These are phyloP conservation scores for Cybosia mesomella DNA, from an alignment of 2,888 invertebrate genomes.

Conservation along the genomic window DNA sequence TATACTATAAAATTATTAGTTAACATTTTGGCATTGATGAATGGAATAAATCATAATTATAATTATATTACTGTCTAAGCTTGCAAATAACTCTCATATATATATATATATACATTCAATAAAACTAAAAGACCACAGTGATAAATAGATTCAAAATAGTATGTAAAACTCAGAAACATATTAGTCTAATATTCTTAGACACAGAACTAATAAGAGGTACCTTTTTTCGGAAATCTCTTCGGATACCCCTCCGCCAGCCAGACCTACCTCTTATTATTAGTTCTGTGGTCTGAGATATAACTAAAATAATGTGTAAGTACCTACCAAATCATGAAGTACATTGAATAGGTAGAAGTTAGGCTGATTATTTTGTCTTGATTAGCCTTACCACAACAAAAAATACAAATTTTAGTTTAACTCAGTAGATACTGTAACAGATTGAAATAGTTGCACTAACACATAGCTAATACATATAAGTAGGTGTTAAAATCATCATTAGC, in stretches of 20 bases:
- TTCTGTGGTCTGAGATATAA: neutral
- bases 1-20: neutral
- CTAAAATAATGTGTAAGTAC: neutral
- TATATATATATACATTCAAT: neutral
- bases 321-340: neutral
- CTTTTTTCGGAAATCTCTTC: no score
- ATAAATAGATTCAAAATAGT: neutral
- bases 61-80: neutral
- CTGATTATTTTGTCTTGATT: neutral
- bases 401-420: neutral
- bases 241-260: no score
- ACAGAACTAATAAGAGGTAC: no score
- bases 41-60: neutral
- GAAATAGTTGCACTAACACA: neutral
- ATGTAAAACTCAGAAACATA: neutral
- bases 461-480: no score
- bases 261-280: no score
- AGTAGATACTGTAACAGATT: slow-evolving; percentile 1
- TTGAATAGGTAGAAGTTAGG: neutral
- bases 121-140: neutral
- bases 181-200: neutral
- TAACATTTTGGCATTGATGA: slow-evolving; percentile 3
- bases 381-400: neutral
- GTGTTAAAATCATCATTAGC: neutral
- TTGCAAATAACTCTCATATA: neutral